Percentiles rank a stretch among this genome's conserved stretches.
These are phyloP conservation scores for Minunthozetes semirufus DNA, from an alignment of 2,888 invertebrate species.

Conservation along the genomic window DNA sequence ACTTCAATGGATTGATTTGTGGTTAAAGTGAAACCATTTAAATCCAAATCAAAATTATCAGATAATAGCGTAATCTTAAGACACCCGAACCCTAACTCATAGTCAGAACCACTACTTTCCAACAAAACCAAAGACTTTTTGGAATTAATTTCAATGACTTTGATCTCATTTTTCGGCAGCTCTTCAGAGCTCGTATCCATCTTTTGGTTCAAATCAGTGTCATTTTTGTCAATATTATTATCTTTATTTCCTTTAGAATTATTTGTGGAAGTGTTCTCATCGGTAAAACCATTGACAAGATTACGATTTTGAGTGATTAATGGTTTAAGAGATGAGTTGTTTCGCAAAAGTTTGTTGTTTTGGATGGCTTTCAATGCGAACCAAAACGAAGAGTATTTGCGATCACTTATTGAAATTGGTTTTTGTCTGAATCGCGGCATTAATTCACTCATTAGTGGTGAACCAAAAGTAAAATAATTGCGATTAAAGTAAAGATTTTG, in stretches of 20 bases:
- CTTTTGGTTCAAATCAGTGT: neutral
- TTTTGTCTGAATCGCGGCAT: neutral
- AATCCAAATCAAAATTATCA: neutral
- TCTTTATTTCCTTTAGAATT: too few species aligned
- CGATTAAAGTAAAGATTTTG: neutral
- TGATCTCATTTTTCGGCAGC: neutral
- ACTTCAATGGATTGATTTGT: neutral
- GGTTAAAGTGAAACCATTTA: neutral
- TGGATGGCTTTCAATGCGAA: neutral
- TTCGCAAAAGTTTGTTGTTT: neutral
- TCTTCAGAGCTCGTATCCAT: neutral
- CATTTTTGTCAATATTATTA: too few species aligned
- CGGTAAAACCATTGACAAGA: neutral
- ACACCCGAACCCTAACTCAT: neutral
- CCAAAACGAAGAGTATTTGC: conserved; percentile 1
- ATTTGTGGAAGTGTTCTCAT: neutral
- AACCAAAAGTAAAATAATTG: too few species aligned
- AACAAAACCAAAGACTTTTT: neutral
- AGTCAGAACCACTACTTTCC: too few species aligned
- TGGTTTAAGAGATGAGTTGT: neutral
- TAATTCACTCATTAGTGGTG: neutral
- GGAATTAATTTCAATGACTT: neutral
- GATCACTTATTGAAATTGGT: neutral
- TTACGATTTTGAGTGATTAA: neutral
- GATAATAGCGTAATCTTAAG: neutral